Conservation (phyloP, 2,797 vertebrate species). For the Schizopygopsis pylzovi region DNA sequence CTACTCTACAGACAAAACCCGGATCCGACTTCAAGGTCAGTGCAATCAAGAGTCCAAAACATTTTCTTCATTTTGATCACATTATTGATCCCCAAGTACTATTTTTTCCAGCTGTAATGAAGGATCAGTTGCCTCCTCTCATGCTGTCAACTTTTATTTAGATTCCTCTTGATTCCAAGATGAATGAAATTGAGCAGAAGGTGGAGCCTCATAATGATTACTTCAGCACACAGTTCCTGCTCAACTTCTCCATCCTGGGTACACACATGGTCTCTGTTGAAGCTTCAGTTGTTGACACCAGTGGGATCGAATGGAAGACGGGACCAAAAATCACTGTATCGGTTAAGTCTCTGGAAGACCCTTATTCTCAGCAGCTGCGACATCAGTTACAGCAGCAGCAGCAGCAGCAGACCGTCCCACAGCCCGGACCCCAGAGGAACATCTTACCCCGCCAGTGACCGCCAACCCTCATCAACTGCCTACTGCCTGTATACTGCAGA, state of each 20-base stretch:
- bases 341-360: constrained; percentile 95
- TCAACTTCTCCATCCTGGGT: constrained; percentile 92
- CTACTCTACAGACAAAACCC: constrained; percentile 90
- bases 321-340: constrained; percentile 92
- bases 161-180: constrained; percentile 88
- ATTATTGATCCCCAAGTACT: not conserved
- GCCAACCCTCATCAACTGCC: not conserved
- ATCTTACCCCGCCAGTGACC: constrained; percentile 80
- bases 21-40: constrained; percentile 91
- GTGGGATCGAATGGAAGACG: constrained; percentile 93
- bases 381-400: constrained; percentile 90
- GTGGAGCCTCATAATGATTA: constrained; percentile 99
- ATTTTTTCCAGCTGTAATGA: not conserved
- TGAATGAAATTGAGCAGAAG: constrained; percentile 94
- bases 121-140: no score
- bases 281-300: constrained; percentile 93
- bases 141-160: no score
- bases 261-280: constrained; percentile 93
- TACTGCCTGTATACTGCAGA: not conserved
- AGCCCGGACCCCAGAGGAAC: constrained; percentile 81
- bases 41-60: not conserved
- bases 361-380: constrained; percentile 93
- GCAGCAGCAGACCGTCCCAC: constrained; percentile 75
- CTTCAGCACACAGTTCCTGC: constrained; percentile 97
- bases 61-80: not conserved